A percentile compares a stretch with the other conserved stretches of the same genome.
Conservation (phyloP, 2,888 invertebrate species). For the Caenorhabditis japonica region DNA sequence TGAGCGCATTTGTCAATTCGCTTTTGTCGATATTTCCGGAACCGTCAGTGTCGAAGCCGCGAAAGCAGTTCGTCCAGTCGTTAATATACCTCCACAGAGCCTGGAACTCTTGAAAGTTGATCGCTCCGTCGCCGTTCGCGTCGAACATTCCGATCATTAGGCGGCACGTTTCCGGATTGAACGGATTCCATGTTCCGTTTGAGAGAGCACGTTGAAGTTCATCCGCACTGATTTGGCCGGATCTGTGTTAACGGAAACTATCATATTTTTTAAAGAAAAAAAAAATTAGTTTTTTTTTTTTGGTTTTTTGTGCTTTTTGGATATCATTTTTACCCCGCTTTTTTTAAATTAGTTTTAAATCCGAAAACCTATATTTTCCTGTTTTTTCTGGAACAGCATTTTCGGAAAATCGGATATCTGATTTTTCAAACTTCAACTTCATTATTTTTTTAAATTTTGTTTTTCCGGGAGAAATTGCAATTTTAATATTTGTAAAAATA, state of each 20-base stretch:
- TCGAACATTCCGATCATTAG: slow-evolving; percentile 99
- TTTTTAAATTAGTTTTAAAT: no score
- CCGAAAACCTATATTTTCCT: no score
- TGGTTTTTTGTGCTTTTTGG: neutral
- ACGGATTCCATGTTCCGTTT: slow-evolving; percentile 95
- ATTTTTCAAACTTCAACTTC: no score
- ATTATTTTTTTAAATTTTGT: slow-evolving; percentile 11
- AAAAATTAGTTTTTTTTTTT: neutral
- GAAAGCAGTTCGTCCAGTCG: slow-evolving; percentile 96
- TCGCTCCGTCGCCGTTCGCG: slow-evolving; percentile 88
- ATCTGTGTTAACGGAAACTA: no score
- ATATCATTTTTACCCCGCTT: no score
- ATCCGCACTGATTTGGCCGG: slow-evolving; percentile 68
- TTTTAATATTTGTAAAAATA: no score
- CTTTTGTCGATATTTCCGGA: slow-evolving; percentile 89
- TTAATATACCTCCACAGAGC: slow-evolving; percentile 97
- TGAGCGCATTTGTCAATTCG: slow-evolving; percentile 91
- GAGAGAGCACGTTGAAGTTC: slow-evolving; percentile 84
- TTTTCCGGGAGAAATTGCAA: no score
- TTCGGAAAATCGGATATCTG: no score
- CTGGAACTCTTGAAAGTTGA: slow-evolving; percentile 91
- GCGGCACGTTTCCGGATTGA: slow-evolving; percentile 96
- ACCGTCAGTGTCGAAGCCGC: slow-evolving; percentile 91
- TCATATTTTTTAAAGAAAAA: no score
- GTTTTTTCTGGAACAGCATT: no score